Percentiles rank a stretch among this genome's conserved stretches.
These are phyloP conservation scores for Eunapius fragilis DNA, from an alignment of 37 sponge, comb jelly and placozoan species.

Conservation along the genomic window DNA sequence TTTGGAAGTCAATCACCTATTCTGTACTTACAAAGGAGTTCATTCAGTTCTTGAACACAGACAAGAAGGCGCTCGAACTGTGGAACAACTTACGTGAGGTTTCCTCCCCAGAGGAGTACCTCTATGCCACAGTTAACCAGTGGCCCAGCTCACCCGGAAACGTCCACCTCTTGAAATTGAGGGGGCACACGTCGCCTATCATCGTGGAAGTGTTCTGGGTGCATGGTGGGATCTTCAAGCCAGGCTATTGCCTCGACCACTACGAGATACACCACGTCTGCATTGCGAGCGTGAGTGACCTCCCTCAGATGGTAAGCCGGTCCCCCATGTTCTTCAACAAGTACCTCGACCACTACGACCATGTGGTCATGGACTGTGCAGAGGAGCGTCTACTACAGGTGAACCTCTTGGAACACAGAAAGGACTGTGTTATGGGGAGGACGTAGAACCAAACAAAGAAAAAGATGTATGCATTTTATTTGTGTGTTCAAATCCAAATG, in stretches of 20 bases:
- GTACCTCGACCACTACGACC: constrained; percentile 44
- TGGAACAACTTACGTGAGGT: not conserved
- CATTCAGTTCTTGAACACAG: not conserved
- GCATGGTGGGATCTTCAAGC: not conserved
- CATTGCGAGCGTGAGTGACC: not conserved
- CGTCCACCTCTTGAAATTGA: not conserved
- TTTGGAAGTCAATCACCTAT: not conserved
- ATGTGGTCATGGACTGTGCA: constrained; percentile 45
- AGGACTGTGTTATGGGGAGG: constrained; percentile 15
- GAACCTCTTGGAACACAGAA: constrained; percentile 30
- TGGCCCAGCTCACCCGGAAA: not conserved
- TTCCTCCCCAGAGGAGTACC: not conserved
- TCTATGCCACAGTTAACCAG: not conserved
- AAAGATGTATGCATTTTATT: not conserved
- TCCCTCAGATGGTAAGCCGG: not conserved
- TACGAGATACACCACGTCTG: not conserved
- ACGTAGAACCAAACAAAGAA: not conserved
- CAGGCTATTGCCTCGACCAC: not conserved
- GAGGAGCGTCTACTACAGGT: constrained; percentile 30
- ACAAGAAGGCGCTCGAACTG: not conserved
- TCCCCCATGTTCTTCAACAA: constrained; percentile 41
- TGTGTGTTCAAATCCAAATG: not conserved
- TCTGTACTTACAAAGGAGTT: not conserved
- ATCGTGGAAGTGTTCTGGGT: not conserved
- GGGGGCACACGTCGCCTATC: not conserved